phyloP scores from a whole-genome alignment of 2,113 vertebrate species.

The Chrysemys picta region DNA sequence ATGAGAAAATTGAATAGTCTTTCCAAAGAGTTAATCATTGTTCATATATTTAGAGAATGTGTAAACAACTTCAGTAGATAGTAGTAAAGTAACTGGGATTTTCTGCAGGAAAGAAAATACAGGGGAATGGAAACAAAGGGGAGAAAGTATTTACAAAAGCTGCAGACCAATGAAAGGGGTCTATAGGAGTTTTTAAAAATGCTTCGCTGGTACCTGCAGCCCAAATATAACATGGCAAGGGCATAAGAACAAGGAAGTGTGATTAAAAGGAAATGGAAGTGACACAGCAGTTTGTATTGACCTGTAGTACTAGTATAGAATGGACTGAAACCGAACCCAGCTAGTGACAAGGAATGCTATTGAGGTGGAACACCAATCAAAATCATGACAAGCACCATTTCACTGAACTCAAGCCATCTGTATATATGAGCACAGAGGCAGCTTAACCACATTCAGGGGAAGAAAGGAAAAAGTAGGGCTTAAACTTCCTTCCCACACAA shows the following conservation, averaged over 20 bases:
- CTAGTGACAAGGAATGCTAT: accelerated
- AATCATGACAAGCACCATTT: accelerated
- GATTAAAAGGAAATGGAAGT: background rate
- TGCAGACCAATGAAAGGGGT: background rate
- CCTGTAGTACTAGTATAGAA: background rate
- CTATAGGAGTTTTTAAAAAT: background rate
- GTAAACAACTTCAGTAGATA: background rate
- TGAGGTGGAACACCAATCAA: background rate
- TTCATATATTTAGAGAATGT: background rate
- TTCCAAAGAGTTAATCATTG: background rate
- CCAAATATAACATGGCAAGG: background rate
- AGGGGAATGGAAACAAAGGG: background rate
- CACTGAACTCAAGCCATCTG: background rate
- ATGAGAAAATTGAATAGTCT: background rate
- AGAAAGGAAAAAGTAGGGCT: background rate
- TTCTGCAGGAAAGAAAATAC: background rate
- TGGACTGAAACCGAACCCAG: background rate
- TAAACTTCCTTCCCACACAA: background rate
- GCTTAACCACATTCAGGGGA: background rate
- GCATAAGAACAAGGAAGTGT: background rate
- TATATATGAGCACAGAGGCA: background rate
- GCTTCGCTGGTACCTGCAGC: background rate
- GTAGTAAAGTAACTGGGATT: background rate
- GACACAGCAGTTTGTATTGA: background rate
- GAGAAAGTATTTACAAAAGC: background rate